A percentile compares a stretch with the other conserved stretches of the same genome.
Evolutionary conservation across 23 tunicate species (phyloP).

Genomic region (Trididemnum miniatum): DNA sequence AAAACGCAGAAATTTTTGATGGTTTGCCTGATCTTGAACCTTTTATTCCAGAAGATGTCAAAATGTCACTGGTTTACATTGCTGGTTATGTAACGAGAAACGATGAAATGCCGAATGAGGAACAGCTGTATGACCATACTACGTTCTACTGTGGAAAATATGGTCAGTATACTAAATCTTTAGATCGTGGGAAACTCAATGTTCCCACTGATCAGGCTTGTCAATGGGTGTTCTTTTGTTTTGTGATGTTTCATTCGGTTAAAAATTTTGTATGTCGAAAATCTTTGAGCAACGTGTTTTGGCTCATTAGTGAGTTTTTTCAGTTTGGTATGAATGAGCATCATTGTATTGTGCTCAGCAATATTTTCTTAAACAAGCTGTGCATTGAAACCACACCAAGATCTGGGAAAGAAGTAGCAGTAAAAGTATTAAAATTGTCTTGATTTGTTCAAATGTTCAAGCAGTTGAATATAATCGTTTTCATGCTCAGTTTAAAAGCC

Average conservation of each 20-base stretch:
- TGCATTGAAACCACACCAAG: neutral
- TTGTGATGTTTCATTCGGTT: neutral
- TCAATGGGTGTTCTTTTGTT: slow-evolving; percentile 18
- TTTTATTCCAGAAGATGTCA: slow-evolving; percentile 3
- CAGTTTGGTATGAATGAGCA: neutral
- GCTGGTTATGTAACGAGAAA: neutral
- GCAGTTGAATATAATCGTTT: too few species aligned
- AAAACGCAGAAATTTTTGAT: slow-evolving; percentile 18
- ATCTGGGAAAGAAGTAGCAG: neutral
- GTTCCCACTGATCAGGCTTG: neutral
- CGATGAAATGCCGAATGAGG: neutral
- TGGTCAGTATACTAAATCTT: neutral
- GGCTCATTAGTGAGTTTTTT: neutral
- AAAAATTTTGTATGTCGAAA: slow-evolving; percentile 8
- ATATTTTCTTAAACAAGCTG: neutral
- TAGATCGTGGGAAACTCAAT: slow-evolving; percentile 15
- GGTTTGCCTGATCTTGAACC: slow-evolving; percentile 1
- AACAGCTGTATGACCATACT: neutral
- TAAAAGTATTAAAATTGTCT: slow-evolving; percentile 15
- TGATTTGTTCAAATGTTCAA: too few species aligned
- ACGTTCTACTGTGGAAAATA: neutral
- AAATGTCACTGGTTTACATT: slow-evolving; percentile 10
- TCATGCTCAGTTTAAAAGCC: too few species aligned
- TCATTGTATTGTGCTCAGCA: neutral
- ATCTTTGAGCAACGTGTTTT: neutral